Percentiles rank a stretch among this genome's conserved stretches.
Evolutionary conservation across 2,113 vertebrate species (phyloP).

Genomic region (Mesoclemmys tuberculata): DNA sequence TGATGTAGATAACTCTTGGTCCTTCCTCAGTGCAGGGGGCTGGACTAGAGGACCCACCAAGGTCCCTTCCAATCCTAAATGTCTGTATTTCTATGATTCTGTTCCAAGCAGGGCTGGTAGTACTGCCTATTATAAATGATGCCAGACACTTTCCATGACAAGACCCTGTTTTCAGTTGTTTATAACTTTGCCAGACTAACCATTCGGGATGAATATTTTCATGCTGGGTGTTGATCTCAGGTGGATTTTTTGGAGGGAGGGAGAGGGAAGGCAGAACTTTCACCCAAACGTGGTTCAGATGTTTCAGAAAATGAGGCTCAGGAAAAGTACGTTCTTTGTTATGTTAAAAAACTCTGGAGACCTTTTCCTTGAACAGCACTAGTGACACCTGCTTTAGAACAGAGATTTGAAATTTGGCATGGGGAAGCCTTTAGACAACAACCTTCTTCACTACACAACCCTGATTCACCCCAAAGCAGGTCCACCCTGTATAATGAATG

Average conservation of each 20-base stretch:
- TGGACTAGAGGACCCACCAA: no score
- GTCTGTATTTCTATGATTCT: no score
- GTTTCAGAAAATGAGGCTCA: neutral
- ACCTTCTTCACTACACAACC: neutral
- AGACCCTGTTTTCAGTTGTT: neutral
- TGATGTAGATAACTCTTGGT: no score
- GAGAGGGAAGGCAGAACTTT: neutral
- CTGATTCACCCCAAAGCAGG: neutral
- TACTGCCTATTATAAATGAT: neutral
- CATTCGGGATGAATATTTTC: neutral
- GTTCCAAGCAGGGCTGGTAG: no score
- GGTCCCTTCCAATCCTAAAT: no score
- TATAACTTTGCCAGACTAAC: neutral
- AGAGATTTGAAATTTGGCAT: neutral
- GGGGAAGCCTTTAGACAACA: neutral
- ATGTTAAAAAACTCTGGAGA: neutral
- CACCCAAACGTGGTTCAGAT: neutral
- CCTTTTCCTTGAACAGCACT: neutral
- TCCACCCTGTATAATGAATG: neutral
- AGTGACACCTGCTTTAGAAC: neutral
- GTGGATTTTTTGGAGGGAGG: neutral
- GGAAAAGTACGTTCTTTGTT: neutral
- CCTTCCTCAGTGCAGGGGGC: no score
- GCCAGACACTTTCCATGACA: neutral
- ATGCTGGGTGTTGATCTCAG: neutral